A percentile compares a stretch with the other conserved stretches of the same genome.
Evolutionary conservation across 2,888 invertebrate genomes (phyloP).

Genomic region (Priocnemis perturbator): DNA sequence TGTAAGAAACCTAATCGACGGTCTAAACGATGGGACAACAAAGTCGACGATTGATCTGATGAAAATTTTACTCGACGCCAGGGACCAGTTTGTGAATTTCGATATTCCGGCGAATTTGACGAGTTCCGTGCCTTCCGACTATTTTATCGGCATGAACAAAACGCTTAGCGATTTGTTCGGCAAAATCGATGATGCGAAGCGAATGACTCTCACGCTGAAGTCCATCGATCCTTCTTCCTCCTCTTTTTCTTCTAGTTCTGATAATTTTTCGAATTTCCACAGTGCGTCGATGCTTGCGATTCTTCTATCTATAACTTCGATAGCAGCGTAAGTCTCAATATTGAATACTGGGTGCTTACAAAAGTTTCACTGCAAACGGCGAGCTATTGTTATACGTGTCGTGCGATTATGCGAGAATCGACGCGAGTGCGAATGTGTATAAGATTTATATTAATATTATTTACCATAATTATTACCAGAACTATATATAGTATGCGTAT

Average conservation of each 20-base stretch:
- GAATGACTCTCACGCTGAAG: not conserved
- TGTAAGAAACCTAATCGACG: constrained; percentile 27
- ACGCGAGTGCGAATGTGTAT: too few species aligned
- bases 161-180: constrained; percentile 32
- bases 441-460: too few species aligned
- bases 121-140: not conserved
- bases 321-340: too few species aligned
- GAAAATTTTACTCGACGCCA: constrained; percentile 25
- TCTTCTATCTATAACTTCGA: not conserved
- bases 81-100: constrained; percentile 25
- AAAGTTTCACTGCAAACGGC: too few species aligned
- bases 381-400: too few species aligned
- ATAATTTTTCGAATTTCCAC: not conserved
- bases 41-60: not conserved
- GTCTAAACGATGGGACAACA: constrained; percentile 23
- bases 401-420: too few species aligned
- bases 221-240: constrained; percentile 3
- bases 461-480: too few species aligned
- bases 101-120: constrained; percentile 16
- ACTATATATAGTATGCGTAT: too few species aligned
- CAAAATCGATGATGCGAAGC: constrained; percentile 3
- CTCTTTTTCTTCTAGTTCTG: not conserved
- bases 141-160: constrained; percentile 22
- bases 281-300: not conserved
- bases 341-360: too few species aligned